Evolutionary conservation across 1,140 invertebrate genomes (phyloP), one percentile per base, ranked within the genome.

Genomic region (Babylonia areolata): DNA sequence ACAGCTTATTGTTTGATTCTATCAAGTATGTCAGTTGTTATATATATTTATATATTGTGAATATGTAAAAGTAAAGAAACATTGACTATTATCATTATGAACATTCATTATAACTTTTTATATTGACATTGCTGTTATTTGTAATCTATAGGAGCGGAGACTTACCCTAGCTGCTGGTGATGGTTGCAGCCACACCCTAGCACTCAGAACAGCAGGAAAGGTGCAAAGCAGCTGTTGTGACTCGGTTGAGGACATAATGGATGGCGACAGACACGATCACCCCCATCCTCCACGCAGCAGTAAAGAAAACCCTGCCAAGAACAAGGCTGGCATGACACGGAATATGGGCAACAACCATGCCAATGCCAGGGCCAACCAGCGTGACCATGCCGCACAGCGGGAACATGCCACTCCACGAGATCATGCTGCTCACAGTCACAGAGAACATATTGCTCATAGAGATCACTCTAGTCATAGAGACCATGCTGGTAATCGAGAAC

Each of bases 221-320:
- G 33, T 73, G 54, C 37, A 39, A 39, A 69, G 54, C 9, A 12
- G 20, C 51, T 64, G 51, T 11, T 39, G 46, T 81, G 79, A 35
- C 3, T 69, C 28, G 33, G n/a, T 5, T 37, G 33, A 69, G 81
- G 69, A n/a, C 82, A 73, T n/a, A 28, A 84, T 84, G 82, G 82
- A 84, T n/a, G n/a, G 82, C 64, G 82, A 84, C 82, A 73, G 82
- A 73, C 82, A 84, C 20, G 82, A 84, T n/a, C 35, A 84, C 82
- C 40, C 82, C 64, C 81, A n/a, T 46, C 58, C 40, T 69, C 35
- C 64, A 12, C 82, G 81, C 40, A 64, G 64, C 40, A 40, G n/a
- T 33, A 84, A 84, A 84, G 82, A 84, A n/a, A 84, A 84, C 58
- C 82, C 82, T n/a, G n/a, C 82, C 35, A 84, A 84, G 69, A 84